These are phyloP conservation scores for Polietes domitor DNA, from an alignment of 2,888 invertebrate genomes.

Conservation along the genomic window DNA sequence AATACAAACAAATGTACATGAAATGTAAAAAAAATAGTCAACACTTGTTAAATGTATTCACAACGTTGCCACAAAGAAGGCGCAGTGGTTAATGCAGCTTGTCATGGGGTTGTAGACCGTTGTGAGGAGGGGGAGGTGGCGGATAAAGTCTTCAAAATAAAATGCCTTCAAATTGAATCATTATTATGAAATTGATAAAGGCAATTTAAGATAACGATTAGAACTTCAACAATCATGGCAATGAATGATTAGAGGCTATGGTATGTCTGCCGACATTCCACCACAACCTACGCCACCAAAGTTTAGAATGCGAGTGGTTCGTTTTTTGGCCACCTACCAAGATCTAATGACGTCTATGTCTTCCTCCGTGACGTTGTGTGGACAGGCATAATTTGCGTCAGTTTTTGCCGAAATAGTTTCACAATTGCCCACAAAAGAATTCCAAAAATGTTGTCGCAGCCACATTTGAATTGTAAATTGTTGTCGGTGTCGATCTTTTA, in stretches of 20 bases:
- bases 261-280: not conserved
- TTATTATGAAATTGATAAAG: not conserved
- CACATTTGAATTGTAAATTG: not conserved
- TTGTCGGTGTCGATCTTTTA: not conserved
- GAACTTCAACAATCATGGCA: not conserved
- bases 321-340: conserved; percentile 9
- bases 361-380: no score
- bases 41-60: conserved; percentile 14
- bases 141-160: not conserved
- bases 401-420: conserved; percentile 15
- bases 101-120: no score
- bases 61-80: conserved; percentile 15
- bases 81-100: not conserved
- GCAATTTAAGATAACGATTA: not conserved
- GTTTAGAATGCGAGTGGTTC: not conserved
- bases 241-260: not conserved
- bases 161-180: not conserved
- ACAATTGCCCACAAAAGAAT: conserved; percentile 7
- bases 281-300: conserved; percentile 3
- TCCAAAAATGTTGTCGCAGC: not conserved
- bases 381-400: not conserved
- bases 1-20: conserved; percentile 3
- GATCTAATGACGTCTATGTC: not conserved
- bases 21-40: not conserved
- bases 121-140: no score